Percentiles rank a stretch among this genome's conserved stretches.
phyloP scores from a whole-genome alignment of 2,888 invertebrate genomes.

The Pomacea canaliculata region DNA sequence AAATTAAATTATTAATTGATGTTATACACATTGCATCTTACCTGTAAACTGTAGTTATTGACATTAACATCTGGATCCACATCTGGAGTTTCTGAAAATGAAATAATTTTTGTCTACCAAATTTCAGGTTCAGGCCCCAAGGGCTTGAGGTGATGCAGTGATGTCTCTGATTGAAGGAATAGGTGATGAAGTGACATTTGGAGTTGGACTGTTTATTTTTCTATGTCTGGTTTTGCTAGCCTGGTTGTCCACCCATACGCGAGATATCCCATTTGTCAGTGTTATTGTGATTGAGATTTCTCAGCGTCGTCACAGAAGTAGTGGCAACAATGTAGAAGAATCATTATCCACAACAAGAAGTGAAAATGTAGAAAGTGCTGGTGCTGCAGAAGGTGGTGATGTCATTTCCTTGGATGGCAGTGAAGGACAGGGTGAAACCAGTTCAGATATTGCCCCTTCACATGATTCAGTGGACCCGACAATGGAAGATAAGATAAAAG shows the following conservation, averaged over 20 bases:
- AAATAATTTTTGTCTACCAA: too few relatives aligned
- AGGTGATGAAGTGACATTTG: conserved; percentile 86
- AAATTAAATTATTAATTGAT: too few relatives aligned
- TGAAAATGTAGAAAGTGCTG: conserved; percentile 3
- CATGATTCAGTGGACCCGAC: too few relatives aligned
- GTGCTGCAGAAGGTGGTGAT: conserved; percentile 2
- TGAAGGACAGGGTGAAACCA: not conserved
- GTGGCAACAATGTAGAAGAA: not conserved
- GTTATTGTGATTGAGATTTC: conserved; percentile 59
- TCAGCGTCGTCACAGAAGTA: conserved; percentile 23
- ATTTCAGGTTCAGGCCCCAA: too few relatives aligned
- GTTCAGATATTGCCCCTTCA: not conserved
- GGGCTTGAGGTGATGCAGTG: not conserved
- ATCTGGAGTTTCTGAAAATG: too few relatives aligned
- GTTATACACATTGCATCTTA: too few relatives aligned
- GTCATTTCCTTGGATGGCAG: not conserved
- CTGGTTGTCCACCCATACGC: conserved; percentile 84
- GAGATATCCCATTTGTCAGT: conserved; percentile 74
- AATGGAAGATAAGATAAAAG: not conserved
- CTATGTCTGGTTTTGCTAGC: conserved; percentile 75
- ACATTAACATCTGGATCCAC: too few relatives aligned
- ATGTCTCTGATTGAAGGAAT: conserved; percentile 82
- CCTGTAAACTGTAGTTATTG: too few relatives aligned
- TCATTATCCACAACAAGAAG: conserved; percentile 2
- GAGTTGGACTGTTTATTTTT: conserved; percentile 76